Conservation (phyloP, 2,888 invertebrate species). For the Caenorhabditis imperialis region DNA sequence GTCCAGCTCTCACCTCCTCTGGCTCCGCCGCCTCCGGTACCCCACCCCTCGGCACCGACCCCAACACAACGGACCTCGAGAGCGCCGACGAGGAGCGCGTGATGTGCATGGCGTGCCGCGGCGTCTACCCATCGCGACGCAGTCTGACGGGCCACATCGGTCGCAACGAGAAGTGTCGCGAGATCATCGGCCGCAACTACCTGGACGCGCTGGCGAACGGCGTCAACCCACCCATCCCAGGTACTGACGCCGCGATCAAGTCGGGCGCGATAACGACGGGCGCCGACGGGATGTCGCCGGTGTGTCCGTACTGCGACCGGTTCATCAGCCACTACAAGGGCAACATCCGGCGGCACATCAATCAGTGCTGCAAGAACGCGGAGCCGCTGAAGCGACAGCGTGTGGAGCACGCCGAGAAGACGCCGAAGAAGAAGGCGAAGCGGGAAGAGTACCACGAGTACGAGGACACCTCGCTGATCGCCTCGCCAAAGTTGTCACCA, state of each 20-base stretch:
- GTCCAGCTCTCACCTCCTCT: constrained; percentile 49
- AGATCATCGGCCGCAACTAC: constrained; percentile 70
- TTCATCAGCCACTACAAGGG: constrained; percentile 76
- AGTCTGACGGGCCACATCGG: constrained; percentile 75
- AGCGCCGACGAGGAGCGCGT: constrained; percentile 64
- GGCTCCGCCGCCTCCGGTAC: constrained; percentile 53
- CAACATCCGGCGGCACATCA: constrained; percentile 71
- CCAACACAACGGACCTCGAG: constrained; percentile 42
- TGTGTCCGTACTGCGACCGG: constrained; percentile 74
- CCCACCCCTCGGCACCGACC: constrained; percentile 39
- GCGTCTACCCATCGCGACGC: constrained; percentile 71
- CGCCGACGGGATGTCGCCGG: constrained; percentile 72
- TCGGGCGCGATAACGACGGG: constrained; percentile 60
- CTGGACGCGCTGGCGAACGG: constrained; percentile 66
- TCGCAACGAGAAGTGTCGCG: constrained; percentile 74
- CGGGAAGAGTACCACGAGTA: constrained; percentile 12
- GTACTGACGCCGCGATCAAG: constrained; percentile 61
- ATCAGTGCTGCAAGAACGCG: constrained; percentile 67
- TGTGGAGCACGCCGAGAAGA: constrained; percentile 26
- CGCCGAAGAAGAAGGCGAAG: constrained; percentile 31
- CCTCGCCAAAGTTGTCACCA: constrained; percentile 32
- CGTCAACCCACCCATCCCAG: constrained; percentile 56
- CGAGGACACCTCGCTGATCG: constrained; percentile 21
- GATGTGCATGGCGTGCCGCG: constrained; percentile 72
- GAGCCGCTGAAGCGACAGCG: constrained; percentile 49